These are phyloP conservation scores for Porites divaricata DNA, from an alignment of 92 coral and sea anemone genomes.

Conservation along the genomic window DNA sequence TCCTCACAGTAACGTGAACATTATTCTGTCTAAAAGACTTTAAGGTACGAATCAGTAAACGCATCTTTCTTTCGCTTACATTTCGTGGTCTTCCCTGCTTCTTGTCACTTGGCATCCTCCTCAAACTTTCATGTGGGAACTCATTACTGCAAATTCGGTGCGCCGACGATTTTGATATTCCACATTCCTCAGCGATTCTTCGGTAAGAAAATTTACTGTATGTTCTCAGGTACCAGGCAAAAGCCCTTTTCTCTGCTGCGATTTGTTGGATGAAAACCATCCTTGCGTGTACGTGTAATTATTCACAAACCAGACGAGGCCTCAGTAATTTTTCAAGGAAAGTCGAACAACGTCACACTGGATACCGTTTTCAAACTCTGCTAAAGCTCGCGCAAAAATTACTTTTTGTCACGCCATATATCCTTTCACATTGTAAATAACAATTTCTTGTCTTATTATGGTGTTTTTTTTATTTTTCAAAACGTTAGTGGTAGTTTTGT, in stretches of 20 bases:
- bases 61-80: background rate
- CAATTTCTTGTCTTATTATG: too few relatives aligned
- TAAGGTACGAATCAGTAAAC: too few relatives aligned
- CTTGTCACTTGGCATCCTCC: slow-evolving; percentile 25
- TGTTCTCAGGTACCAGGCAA: background rate
- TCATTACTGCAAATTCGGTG: slow-evolving; percentile 22
- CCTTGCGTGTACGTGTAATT: slow-evolving; percentile 6
- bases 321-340: slow-evolving; percentile 17
- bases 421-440: too few relatives aligned
- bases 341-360: slow-evolving; percentile 23
- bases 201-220: background rate
- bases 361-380: too few relatives aligned
- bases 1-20: slow-evolving; percentile 4
- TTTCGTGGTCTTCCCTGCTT: slow-evolving; percentile 25
- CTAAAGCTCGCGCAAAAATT: too few relatives aligned
- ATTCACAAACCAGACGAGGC: slow-evolving; percentile 26
- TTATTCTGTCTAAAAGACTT: too few relatives aligned
- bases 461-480: too few relatives aligned
- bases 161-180: background rate
- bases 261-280: too few relatives aligned
- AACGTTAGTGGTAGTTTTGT: too few relatives aligned
- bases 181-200: slow-evolving; percentile 21
- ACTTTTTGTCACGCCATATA: too few relatives aligned
- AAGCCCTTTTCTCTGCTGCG: slow-evolving; percentile 18
- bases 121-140: background rate